Evolutionary conservation across 2,888 invertebrate species (phyloP).

Genomic region (Agrotis exclamationis): DNA sequence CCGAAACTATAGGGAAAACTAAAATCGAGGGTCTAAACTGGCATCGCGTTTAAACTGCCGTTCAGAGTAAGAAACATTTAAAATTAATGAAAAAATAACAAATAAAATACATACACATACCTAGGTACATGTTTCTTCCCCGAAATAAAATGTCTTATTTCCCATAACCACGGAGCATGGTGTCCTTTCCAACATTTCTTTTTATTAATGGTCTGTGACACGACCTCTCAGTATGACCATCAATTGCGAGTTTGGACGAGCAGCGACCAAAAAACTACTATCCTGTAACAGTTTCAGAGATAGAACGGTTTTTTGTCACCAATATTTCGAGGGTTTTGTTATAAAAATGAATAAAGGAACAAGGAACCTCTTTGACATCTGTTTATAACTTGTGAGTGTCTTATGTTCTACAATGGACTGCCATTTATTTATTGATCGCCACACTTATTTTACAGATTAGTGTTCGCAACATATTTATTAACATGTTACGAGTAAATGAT

Average conservation of each 20-base stretch:
- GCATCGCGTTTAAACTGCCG: too few species aligned
- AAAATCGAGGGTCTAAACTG: too few species aligned
- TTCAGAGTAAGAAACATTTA: too few species aligned
- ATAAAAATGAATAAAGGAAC: background rate
- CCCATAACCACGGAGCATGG: background rate
- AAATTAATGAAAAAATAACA: too few species aligned
- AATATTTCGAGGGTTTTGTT: constrained; percentile 5
- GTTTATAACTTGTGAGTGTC: too few species aligned
- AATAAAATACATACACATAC: too few species aligned
- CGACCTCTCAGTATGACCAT: constrained; percentile 39
- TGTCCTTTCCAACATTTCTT: constrained; percentile 32
- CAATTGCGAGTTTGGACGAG: constrained; percentile 46
- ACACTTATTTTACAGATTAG: background rate
- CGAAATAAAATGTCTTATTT: constrained; percentile 9
- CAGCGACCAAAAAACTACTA: constrained; percentile 36
- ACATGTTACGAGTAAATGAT: too few species aligned
- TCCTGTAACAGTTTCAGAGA: constrained; percentile 11
- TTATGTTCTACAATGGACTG: background rate
- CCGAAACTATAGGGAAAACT: too few species aligned
- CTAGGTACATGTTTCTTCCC: too few species aligned
- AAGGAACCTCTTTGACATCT: background rate
- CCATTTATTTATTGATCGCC: background rate
- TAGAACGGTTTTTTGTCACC: constrained; percentile 23
- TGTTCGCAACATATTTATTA: too few species aligned
- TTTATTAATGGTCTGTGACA: constrained; percentile 58